Evolutionary conservation across 2,888 invertebrate genomes (phyloP).

Genomic region (Pegoplata infirma): DNA sequence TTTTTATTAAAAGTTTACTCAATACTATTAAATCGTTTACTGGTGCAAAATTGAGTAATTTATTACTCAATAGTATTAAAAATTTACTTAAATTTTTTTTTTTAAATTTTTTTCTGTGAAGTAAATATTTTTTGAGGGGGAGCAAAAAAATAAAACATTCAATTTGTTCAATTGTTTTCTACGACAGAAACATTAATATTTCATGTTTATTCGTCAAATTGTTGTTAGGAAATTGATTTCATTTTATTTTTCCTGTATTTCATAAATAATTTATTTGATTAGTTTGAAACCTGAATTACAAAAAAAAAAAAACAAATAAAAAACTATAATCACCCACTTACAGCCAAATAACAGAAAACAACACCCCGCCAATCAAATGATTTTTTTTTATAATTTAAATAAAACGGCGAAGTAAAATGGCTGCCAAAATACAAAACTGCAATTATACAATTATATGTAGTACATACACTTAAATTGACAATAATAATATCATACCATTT

Average conservation of each 20-base stretch:
- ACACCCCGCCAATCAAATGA: slow-evolving; percentile 31
- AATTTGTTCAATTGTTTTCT: slow-evolving; percentile 28
- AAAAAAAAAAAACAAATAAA: slow-evolving; percentile 3
- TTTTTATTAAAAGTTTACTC: no score
- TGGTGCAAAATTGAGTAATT: no score
- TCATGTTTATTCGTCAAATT: slow-evolving; percentile 21
- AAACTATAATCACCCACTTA: slow-evolving; percentile 4
- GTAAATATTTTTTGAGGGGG: no score
- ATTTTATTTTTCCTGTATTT: not conserved
- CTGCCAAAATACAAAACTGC: slow-evolving; percentile 50
- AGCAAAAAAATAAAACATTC: no score
- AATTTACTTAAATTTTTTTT: no score
- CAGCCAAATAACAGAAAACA: no score
- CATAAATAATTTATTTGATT: slow-evolving; percentile 14
- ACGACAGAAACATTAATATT: slow-evolving; percentile 24
- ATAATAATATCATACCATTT: slow-evolving; percentile 31
- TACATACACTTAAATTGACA: slow-evolving; percentile 61
- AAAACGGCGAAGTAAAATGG: slow-evolving; percentile 33
- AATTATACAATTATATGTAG: slow-evolving; percentile 62
- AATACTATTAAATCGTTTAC: no score
- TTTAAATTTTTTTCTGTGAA: no score
- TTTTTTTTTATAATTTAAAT: slow-evolving; percentile 6
- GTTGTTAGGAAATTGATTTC: slow-evolving; percentile 19
- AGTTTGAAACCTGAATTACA: not conserved
- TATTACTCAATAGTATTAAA: no score